Conservation (phyloP, 2,113 vertebrate species). For the Choloepus hoffmanni region DNA sequence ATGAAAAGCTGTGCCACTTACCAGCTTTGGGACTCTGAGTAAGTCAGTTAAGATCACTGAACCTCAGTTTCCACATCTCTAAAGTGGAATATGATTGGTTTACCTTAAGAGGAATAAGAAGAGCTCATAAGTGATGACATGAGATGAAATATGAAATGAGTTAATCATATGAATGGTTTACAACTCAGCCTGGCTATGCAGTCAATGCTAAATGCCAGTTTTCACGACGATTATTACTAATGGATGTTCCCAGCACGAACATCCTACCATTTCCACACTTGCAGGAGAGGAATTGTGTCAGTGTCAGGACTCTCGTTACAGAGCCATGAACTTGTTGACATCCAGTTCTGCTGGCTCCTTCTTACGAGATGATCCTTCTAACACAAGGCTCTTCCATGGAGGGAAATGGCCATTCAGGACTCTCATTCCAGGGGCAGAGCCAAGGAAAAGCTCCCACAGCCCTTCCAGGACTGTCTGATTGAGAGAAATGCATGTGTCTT, state of each 20-base stretch:
- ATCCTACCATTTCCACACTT: not conserved
- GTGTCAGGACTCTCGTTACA: not conserved
- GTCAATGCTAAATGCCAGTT: not conserved
- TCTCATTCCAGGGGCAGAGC: not conserved
- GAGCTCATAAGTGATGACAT: accelerated
- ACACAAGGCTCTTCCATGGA: not conserved
- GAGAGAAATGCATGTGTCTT: not conserved
- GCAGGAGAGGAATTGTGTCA: not conserved
- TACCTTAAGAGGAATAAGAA: not conserved
- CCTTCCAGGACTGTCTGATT: not conserved
- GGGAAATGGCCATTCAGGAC: not conserved
- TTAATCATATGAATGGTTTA: not conserved
- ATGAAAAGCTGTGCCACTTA: too few species aligned
- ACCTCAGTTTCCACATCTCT: not conserved
- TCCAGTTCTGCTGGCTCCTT: not conserved
- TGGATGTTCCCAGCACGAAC: not conserved
- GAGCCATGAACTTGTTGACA: not conserved
- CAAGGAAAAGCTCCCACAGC: not conserved
- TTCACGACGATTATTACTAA: not conserved
- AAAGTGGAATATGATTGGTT: not conserved
- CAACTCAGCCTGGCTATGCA: not conserved
- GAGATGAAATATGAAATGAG: too few species aligned
- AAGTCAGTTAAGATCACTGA: not conserved
- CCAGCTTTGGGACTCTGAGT: not conserved
- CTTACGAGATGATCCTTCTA: not conserved